These are phyloP conservation scores for Amiota communis DNA, from an alignment of 2,888 invertebrate genomes.

Conservation along the genomic window DNA sequence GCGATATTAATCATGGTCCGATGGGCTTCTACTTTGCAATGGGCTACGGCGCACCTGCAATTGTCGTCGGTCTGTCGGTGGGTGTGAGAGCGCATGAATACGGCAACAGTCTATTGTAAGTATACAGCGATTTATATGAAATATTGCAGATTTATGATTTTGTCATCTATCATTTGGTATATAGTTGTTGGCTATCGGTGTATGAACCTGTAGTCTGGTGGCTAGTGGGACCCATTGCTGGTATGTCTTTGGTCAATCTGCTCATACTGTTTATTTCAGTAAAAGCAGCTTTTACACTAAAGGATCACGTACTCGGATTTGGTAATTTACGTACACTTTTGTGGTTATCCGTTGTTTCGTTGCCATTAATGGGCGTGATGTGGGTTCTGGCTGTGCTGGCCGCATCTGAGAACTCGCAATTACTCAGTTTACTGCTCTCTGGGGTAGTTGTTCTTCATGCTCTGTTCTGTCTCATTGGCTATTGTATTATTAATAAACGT, in stretches of 20 bases:
- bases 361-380: slow-evolving; percentile 87
- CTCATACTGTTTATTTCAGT: slow-evolving; percentile 88
- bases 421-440: slow-evolving; percentile 85
- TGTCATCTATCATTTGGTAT: too few relatives aligned
- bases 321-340: slow-evolving; percentile 88
- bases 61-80: slow-evolving; percentile 91
- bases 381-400: slow-evolving; percentile 90
- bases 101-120: slow-evolving; percentile 94
- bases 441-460: slow-evolving; percentile 86
- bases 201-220: slow-evolving; percentile 97
- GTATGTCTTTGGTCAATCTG: slow-evolving; percentile 85
- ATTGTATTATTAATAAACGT: slow-evolving; percentile 89
- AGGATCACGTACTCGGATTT: slow-evolving; percentile 91
- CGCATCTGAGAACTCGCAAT: slow-evolving; percentile 82
- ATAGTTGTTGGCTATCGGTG: slow-evolving; percentile 94
- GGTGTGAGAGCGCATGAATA: slow-evolving; percentile 95
- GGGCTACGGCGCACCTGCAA: slow-evolving; percentile 93
- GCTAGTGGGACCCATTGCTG: slow-evolving; percentile 91
- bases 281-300: slow-evolving; percentile 90
- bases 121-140: slow-evolving; percentile 55
- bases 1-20: slow-evolving; percentile 96
- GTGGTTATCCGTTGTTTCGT: slow-evolving; percentile 88
- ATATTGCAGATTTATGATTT: not conserved
- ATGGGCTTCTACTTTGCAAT: slow-evolving; percentile 93
- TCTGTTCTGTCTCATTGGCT: slow-evolving; percentile 87